Evolutionary conservation across 2,888 invertebrate genomes (phyloP).

Genomic region (Orchesella flavescens): DNA sequence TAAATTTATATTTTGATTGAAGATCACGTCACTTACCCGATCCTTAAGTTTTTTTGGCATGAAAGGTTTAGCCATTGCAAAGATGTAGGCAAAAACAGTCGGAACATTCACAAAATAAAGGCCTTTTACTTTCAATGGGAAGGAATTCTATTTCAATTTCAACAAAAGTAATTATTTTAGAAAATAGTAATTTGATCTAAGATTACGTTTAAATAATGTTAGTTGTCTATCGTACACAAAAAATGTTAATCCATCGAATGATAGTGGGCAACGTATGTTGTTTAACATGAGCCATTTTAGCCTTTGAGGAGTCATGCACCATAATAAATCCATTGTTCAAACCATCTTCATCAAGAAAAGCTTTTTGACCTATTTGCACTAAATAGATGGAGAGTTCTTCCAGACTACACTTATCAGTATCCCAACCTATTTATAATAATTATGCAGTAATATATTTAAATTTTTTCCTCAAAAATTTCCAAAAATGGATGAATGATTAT

Average conservation of each 20-base stretch:
- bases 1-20: no score
- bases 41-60: neutral
- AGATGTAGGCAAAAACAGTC: neutral
- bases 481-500: no score
- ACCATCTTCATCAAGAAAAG: conserved; percentile 4
- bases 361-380: conserved; percentile 1
- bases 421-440: neutral
- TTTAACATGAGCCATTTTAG: conserved; percentile 34
- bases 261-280: conserved; percentile 27
- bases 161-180: no score
- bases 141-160: neutral
- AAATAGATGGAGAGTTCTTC: conserved; percentile 3
- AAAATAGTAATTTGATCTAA: no score
- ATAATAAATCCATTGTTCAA: conserved; percentile 27
- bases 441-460: no score
- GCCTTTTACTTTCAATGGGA: neutral
- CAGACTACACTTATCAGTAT: conserved; percentile 8
- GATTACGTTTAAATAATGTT: no score
- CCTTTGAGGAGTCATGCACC: conserved; percentile 31
- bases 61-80: neutral
- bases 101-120: neutral
- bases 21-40: neutral
- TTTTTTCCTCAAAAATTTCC: no score
- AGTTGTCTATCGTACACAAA: conserved; percentile 20
- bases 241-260: conserved; percentile 17